Evolutionary conservation across 2,888 invertebrate species (phyloP).

Genomic region (Pardosa pseudoannulata): DNA sequence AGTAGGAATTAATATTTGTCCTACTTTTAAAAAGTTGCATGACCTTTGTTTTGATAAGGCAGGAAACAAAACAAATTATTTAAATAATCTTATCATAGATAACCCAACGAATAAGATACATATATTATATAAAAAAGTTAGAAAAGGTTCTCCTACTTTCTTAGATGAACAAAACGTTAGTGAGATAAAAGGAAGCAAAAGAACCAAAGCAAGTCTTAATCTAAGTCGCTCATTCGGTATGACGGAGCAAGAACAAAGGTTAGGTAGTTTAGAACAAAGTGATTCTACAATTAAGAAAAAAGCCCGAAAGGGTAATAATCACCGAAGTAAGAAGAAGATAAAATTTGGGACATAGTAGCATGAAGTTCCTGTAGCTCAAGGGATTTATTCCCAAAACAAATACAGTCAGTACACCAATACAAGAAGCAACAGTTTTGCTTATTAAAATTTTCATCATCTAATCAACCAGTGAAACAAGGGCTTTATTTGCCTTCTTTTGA

Average conservation of each 20-base stretch:
- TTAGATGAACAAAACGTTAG: slow-evolving; percentile 24
- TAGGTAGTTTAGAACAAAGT: slow-evolving; percentile 24
- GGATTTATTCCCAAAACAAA: too few relatives aligned
- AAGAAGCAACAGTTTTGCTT: too few relatives aligned
- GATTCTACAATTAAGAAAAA: slow-evolving; percentile 8
- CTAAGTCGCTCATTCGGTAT: slow-evolving; percentile 16
- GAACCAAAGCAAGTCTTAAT: not conserved
- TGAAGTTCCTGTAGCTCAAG: too few relatives aligned
- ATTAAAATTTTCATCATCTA: slow-evolving; percentile 28
- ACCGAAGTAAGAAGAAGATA: too few relatives aligned
- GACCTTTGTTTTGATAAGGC: slow-evolving; percentile 49
- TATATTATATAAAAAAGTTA: slow-evolving; percentile 37
- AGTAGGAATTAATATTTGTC: slow-evolving; percentile 37
- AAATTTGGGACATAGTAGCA: too few relatives aligned
- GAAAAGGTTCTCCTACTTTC: slow-evolving; percentile 20
- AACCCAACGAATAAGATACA: slow-evolving; percentile 10
- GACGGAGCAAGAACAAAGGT: slow-evolving; percentile 26
- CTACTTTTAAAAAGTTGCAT: slow-evolving; percentile 34
- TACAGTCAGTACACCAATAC: too few relatives aligned
- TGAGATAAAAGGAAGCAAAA: slow-evolving; percentile 9
- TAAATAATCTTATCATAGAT: slow-evolving; percentile 29
- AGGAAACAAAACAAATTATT: slow-evolving; percentile 34
- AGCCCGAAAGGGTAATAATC: not conserved
- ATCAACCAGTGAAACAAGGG: slow-evolving; percentile 6
- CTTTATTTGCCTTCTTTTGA: slow-evolving; percentile 43